Evolutionary conservation across 2,888 invertebrate species (phyloP).

Genomic region (Drosophila merina): DNA sequence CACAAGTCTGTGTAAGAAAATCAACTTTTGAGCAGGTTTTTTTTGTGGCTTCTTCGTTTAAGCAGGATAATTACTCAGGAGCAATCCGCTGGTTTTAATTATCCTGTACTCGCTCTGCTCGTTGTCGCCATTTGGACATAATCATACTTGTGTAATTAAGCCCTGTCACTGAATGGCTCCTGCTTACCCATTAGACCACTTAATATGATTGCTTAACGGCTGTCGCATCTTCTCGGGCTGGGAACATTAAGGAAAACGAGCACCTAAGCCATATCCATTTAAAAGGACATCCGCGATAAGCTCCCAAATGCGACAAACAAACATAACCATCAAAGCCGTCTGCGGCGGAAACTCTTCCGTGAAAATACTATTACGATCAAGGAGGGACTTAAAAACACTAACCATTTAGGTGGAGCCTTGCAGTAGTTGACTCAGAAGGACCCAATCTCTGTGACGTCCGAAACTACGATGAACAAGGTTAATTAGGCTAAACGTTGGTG

Average conservation of each 20-base stretch:
- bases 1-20: constrained; percentile 5
- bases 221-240: constrained; percentile 10
- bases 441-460: not conserved
- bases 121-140: constrained; percentile 26
- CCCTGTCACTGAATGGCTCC: constrained; percentile 1
- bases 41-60: not conserved
- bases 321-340: constrained; percentile 26
- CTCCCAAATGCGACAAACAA: constrained; percentile 25
- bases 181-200: constrained; percentile 44
- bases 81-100: constrained; percentile 9
- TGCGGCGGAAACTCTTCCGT: not conserved
- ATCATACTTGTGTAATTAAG: constrained; percentile 49
- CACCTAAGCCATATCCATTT: constrained; percentile 41
- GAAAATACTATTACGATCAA: constrained; percentile 4
- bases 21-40: constrained; percentile 5
- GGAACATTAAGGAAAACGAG: constrained; percentile 44
- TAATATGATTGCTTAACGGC: constrained; percentile 65
- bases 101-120: constrained; percentile 4
- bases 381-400: constrained; percentile 2
- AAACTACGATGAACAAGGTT: constrained; percentile 22
- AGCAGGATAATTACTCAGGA: constrained; percentile 14
- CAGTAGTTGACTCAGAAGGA: not conserved
- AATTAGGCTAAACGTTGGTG: constrained; percentile 19
- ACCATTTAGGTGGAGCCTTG: constrained; percentile 2
- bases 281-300: constrained; percentile 31